A percentile compares a stretch with the other conserved stretches of the same genome.
These are phyloP conservation scores for Axea sp. DNA, from an alignment of 2,888 invertebrate species.

Conservation along the genomic window DNA sequence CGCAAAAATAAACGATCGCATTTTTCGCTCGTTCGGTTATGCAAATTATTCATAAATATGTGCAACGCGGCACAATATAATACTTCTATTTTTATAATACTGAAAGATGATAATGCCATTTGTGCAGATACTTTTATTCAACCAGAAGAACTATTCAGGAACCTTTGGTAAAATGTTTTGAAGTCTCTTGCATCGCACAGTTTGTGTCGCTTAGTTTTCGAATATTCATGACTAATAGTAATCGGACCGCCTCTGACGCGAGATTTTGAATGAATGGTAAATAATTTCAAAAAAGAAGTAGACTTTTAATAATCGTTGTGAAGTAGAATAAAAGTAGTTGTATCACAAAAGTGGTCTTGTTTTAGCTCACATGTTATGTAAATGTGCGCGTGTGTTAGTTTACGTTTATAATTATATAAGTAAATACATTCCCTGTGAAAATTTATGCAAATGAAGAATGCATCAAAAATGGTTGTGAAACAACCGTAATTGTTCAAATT, in stretches of 20 bases:
- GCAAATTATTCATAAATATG: slow-evolving; percentile 40
- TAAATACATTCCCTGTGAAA: slow-evolving; percentile 20
- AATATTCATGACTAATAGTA: too few species aligned
- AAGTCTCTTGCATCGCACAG: too few species aligned
- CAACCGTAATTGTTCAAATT: slow-evolving; percentile 12
- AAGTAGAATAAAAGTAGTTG: slow-evolving; percentile 17
- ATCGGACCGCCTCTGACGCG: too few species aligned
- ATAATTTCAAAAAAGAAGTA: too few species aligned
- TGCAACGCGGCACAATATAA: background rate
- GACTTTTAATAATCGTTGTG: too few species aligned
- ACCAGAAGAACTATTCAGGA: too few species aligned
- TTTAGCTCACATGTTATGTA: slow-evolving; percentile 20
- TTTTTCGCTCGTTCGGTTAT: slow-evolving; percentile 11
- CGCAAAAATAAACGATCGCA: background rate
- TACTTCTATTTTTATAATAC: background rate
- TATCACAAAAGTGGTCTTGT: slow-evolving; percentile 20
- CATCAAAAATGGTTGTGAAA: slow-evolving; percentile 7
- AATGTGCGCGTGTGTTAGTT: slow-evolving; percentile 8
- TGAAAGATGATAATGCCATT: background rate
- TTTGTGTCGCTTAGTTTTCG: too few species aligned
- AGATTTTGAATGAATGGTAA: too few species aligned
- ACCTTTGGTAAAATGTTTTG: too few species aligned
- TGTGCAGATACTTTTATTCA: background rate
- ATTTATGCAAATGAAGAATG: slow-evolving; percentile 28
- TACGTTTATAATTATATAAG: slow-evolving; percentile 36